Base-by-base conservation (phyloP, 1,140 invertebrate genomes). In the Hestina assimilis region DNA sequence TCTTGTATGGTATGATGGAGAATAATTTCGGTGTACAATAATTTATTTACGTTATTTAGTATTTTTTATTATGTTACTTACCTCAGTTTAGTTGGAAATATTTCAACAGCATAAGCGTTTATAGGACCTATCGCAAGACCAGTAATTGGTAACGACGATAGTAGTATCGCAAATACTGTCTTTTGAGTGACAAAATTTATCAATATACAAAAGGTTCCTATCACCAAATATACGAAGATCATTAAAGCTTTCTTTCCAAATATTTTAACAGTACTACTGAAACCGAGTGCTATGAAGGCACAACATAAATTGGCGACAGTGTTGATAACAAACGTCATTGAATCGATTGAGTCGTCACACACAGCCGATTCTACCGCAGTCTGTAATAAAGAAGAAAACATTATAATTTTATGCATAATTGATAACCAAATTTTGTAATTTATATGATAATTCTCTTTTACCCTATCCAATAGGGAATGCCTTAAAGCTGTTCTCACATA, bases 41-140 rank as follows among this genome's bases (percentile, higher is more conserved):
- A n/a, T n/a, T n/a, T n/a, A n/a, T n/a, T n/a, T n/a, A n/a, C n/a
- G n/a, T n/a, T n/a, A n/a, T n/a, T n/a, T n/a, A n/a, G n/a, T n/a
- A n/a, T n/a, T n/a, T n/a, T n/a, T n/a, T n/a, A n/a, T n/a, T 9
- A 19, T 17, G 14, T 40, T 28, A 41, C 66, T 61, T 67, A 88
- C 85, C 85, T 85, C 31, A 86, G 67, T 58, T 80, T 58, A 4
- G 85, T 88, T 0, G 85, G 85, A 52, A 86, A 88, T 23, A 86
- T 81, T 52, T 83, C 72, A 5, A 86, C 83, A 41, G 79, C 60
- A 54, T 72, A 88, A 0, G 83, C 75, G 41, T 88, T 88, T 4
- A 86, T 54, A 0, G 85, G 83, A 7, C 83, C 85, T 28, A 88
- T 75, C 4, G 58, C 66, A 0, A 88, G 43, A 0, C 69, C 79